These are phyloP conservation scores for Nannoperca australis DNA, from an alignment of 2,797 vertebrate species.

Conservation along the genomic window DNA sequence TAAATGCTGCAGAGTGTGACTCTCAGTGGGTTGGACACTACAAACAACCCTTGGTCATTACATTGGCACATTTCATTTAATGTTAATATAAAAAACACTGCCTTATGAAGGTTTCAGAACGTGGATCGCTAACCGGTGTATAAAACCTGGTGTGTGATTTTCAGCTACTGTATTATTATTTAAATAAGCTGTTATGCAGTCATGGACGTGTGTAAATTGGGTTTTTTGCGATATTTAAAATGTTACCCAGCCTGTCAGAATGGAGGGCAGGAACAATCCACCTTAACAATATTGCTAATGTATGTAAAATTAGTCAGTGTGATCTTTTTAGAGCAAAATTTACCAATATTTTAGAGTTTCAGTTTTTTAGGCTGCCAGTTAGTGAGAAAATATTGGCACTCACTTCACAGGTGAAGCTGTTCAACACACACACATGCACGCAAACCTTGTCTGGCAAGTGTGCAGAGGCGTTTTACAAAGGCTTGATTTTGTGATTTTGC, in stretches of 20 bases:
- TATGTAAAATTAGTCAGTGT: constrained; percentile 11
- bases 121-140: background rate
- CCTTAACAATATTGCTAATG: background rate
- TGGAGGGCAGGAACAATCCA: background rate
- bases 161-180: background rate
- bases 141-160: background rate
- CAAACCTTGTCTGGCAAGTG: constrained; percentile 25
- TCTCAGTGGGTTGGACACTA: background rate
- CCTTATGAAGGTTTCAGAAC: background rate
- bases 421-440: constrained; percentile 1
- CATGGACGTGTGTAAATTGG: constrained; percentile 22
- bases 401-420: constrained; percentile 47
- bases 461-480: constrained; percentile 62
- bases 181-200: constrained; percentile 18
- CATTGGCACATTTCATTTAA: background rate
- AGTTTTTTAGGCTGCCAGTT: constrained; percentile 16
- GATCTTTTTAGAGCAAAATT: constrained; percentile 24
- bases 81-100: background rate
- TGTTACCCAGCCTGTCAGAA: constrained; percentile 2
- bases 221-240: constrained; percentile 24
- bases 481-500: constrained; percentile 62
- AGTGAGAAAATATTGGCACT: constrained; percentile 35
- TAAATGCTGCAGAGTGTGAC: too few relatives aligned
- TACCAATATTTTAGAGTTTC: constrained; percentile 15
- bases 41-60: background rate